Conservation (phyloP, 2,113 vertebrate genomes). For the Sinocyclocheilus rhinocerous region DNA sequence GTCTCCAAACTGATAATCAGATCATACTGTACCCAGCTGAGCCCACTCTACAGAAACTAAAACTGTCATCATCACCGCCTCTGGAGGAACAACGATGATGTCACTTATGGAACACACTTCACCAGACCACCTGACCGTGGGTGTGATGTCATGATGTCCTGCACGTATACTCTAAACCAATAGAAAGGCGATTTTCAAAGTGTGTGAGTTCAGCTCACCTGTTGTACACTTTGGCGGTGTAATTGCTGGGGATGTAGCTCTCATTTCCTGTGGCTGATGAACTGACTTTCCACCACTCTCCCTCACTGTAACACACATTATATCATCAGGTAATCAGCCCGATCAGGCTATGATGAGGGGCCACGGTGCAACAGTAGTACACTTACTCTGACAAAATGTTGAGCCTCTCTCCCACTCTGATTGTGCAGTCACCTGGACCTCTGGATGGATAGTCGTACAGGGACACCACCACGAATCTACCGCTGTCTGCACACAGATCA, state of each 20-base stretch:
- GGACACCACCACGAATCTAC: conserved; percentile 67
- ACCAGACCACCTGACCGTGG: neutral
- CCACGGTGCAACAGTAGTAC: neutral
- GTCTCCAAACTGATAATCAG: neutral
- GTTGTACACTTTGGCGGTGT: conserved; percentile 77
- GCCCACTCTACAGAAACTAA: conserved; percentile 35
- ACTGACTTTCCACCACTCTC: conserved; percentile 80
- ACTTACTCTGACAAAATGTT: conserved; percentile 79
- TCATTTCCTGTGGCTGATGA: conserved; percentile 72
- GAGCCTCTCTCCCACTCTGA: conserved; percentile 78
- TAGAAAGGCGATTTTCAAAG: neutral
- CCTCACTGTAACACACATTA: conserved; percentile 68
- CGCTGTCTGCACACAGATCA: conserved; percentile 55
- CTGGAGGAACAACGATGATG: conserved; percentile 30
- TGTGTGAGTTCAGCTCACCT: conserved; percentile 65
- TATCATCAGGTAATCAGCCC: neutral
- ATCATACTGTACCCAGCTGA: conserved; percentile 32
- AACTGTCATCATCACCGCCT: neutral
- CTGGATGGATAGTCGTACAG: conserved; percentile 75
- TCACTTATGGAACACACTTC: neutral
- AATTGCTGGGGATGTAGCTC: conserved; percentile 75
- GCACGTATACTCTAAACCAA: too few species aligned
- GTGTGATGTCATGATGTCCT: neutral
- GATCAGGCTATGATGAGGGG: neutral
- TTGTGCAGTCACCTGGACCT: conserved; percentile 21